A percentile compares a stretch with the other conserved stretches of the same genome.
phyloP scores from a whole-genome alignment of 2,797 vertebrate genomes.

The Babyrousa celebensis region DNA sequence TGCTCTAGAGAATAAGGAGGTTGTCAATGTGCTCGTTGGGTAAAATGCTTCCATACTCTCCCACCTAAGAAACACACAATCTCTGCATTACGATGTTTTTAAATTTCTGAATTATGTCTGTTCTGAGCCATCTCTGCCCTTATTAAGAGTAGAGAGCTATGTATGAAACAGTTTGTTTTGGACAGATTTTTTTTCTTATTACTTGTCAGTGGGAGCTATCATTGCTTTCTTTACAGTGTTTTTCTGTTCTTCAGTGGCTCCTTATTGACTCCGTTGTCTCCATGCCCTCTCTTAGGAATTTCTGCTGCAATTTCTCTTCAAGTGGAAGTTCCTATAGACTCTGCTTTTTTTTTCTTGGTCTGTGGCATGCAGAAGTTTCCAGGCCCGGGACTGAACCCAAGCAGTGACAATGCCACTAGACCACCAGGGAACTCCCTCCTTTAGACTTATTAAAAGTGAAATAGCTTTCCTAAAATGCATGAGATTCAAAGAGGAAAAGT shows the following conservation, averaged over 20 bases:
- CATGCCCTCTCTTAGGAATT: background rate
- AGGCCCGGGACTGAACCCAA: too few relatives aligned
- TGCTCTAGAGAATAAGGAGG: background rate
- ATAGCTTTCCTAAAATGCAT: background rate
- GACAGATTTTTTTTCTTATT: background rate
- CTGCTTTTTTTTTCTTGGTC: too few relatives aligned
- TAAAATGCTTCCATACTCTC: constrained; percentile 12
- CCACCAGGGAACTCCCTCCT: too few relatives aligned
- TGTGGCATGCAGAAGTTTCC: too few relatives aligned
- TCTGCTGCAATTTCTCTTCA: constrained; percentile 8
- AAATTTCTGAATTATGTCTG: constrained; percentile 27
- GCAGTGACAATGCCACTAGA: too few relatives aligned
- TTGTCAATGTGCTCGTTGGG: background rate
- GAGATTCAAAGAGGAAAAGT: background rate
- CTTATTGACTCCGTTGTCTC: background rate
- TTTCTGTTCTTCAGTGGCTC: background rate
- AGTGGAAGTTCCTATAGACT: background rate
- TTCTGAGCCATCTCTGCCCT: background rate
- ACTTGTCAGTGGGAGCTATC: background rate
- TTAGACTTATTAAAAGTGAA: constrained; percentile 51
- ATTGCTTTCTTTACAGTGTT: background rate
- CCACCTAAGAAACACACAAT: background rate
- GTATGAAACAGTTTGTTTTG: background rate
- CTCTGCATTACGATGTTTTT: background rate
- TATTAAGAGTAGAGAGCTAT: background rate